Evolutionary conservation across 2,113 vertebrate genomes (phyloP), one percentile per base, ranked within the genome.

Genomic region (Actinemys pallida): DNA sequence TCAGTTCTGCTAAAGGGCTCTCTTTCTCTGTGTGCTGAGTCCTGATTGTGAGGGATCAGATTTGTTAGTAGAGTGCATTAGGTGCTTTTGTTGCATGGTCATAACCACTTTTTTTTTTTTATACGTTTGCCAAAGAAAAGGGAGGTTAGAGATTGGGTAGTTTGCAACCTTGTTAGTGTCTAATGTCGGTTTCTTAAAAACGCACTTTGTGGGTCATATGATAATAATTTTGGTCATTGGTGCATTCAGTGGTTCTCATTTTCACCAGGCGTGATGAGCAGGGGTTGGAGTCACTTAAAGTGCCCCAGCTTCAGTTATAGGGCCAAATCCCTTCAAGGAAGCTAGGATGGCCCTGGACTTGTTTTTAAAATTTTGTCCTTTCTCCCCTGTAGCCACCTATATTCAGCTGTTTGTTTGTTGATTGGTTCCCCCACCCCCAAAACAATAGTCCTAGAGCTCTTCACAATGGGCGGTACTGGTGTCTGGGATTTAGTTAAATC

Each of bases 31-130:
- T 62, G 35, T 56, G 35, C 50, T 0, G 1, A 62, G 17, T 62
- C 65, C 27, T 95, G 94, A 76, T 91, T 83, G 16, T 75, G 76
- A 22, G 83, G 80, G 42, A 90, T 96, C 80, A 52, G 57, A 25
- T 87, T 3, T 54, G 83, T 16, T 93, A 91, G 12, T 59, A 84
- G 69, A 87, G 78, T 82, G 89, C 59, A 39, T 0, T 0, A 16
- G 20, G 57, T n/a, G 80, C 47, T 90, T 95, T 95, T 92, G 59
- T 52, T 92, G 81, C 69, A 82, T 2, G 79, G 24, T 7, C 14
- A 13, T 81, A 75, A 47, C 45, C n/a, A 29, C 29, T 88, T 93
- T 75, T 25, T 27, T n/a, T 39, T 13, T 50, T 14, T 50, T 45
- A 52, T 17, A 42, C 90, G 6, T 80, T 65, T 90, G 65, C 76